Percentiles rank a stretch among this genome's conserved stretches.
These are phyloP conservation scores for Lordiphosa fenestrarum DNA, from an alignment of 2,888 invertebrate genomes.

Conservation along the genomic window DNA sequence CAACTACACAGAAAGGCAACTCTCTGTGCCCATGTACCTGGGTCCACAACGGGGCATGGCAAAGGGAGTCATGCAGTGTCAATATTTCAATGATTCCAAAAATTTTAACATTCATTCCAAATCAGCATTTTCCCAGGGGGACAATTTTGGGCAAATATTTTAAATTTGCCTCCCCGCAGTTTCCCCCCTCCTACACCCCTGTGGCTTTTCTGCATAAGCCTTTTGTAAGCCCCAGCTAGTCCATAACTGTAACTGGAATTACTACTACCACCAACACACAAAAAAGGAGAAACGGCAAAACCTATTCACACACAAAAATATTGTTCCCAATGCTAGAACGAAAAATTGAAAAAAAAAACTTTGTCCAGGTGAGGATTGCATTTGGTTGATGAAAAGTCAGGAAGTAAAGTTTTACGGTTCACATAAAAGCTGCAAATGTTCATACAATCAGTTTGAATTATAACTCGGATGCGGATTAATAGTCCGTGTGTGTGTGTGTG, in stretches of 20 bases:
- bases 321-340: constrained; percentile 5
- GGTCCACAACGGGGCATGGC: not conserved
- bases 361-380: constrained; percentile 26
- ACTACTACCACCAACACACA: constrained; percentile 31
- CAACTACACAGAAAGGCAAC: constrained; percentile 45
- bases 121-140: no score
- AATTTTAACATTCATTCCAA: no score
- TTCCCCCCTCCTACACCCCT: constrained; percentile 17
- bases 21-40: constrained; percentile 24
- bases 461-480: constrained; percentile 75
- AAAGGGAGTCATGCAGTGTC: constrained; percentile 4
- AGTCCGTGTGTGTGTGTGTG: constrained; percentile 40
- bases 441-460: constrained; percentile 76
- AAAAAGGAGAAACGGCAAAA: constrained; percentile 31
- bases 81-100: constrained; percentile 10
- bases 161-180: no score
- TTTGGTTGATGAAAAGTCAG: constrained; percentile 68
- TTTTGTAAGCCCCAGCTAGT: constrained; percentile 36
- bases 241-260: constrained; percentile 69
- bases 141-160: no score
- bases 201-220: constrained; percentile 35
- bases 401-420: constrained; percentile 75
- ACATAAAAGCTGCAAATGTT: constrained; percentile 73
- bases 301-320: constrained; percentile 46
- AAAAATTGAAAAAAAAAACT: constrained; percentile 57